Base-by-base conservation (phyloP, 2,113 vertebrate genomes). In the Hydrochoerus hydrochaeris region DNA sequence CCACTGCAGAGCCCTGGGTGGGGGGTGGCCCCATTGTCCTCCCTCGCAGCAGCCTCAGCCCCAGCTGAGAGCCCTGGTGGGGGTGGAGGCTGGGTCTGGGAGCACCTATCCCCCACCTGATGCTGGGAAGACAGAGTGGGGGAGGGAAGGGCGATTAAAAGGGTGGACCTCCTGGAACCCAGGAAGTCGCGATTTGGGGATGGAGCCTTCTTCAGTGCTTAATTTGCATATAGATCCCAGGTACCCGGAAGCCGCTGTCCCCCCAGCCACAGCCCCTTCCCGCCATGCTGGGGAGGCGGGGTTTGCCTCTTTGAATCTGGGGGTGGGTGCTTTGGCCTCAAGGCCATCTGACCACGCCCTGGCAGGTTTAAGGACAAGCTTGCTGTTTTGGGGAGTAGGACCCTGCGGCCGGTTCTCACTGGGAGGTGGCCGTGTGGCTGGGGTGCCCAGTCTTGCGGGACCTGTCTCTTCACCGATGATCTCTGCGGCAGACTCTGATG, bases 231-330 rank as follows among this genome's bases (percentile, higher is more conserved):
- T 5, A 12, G 28, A 22, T n/a, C 49, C 60, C 19, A 2, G n/a
- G 7, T 46, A 17, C 41, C 26, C 5, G 10, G 60, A 17, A 69
- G 49, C 11, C 17, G 44, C 19, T 12, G 12, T 49, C 26, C 22
- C 0, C 57, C 62, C 49, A 13, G 26, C 52, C 86, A 16, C 0
- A 3, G 20, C 1, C 62, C 49, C 13, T 60, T 5, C 16, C 28
- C 9, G 1, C 38, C 2, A 6, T 0, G 35, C 54, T 24, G 8
- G 6, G 6, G 3, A 2, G 13, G n/a, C 3, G 3, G 7, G 3
- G 41, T 24, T 58, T 63, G 89, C 32, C 12, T 14, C 88, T 90
- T 52, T 52, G 88, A 60, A 63, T n/a, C 24, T 54, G 1, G 35
- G 12, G 14, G 14, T 30, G 20, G 26, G 26, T 58, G 2, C 6